Conservation (phyloP, 2,888 invertebrate genomes). For the Eristalinus sepulchralis region DNA sequence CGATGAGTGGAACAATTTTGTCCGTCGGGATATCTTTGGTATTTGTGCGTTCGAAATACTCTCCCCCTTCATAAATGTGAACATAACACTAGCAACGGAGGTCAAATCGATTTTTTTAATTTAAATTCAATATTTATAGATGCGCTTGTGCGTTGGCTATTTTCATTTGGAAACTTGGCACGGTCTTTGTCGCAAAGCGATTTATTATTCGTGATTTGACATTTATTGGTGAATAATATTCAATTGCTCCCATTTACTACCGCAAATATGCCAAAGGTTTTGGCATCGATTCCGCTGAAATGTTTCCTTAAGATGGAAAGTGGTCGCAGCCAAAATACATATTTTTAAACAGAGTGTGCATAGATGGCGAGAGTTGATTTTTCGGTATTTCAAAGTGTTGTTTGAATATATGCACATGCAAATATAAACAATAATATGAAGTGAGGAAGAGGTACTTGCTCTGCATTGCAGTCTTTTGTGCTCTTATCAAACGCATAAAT, state of each 20-base stretch:
- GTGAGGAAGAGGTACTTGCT: too few species aligned
- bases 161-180: slow-evolving; percentile 44
- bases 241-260: slow-evolving; percentile 27
- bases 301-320: background rate
- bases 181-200: slow-evolving; percentile 30
- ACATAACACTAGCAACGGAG: too few species aligned
- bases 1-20: background rate
- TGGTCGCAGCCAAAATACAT: background rate
- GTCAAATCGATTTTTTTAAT: slow-evolving; percentile 26
- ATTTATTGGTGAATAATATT: slow-evolving; percentile 46
- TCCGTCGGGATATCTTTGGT: background rate
- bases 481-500: too few species aligned
- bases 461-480: too few species aligned
- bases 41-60: background rate
- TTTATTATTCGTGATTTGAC: slow-evolving; percentile 44
- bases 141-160: background rate
- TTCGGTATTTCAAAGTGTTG: too few species aligned
- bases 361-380: too few species aligned
- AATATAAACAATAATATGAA: too few species aligned
- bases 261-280: background rate
- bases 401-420: too few species aligned
- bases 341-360: background rate
- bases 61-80: background rate
- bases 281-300: background rate
- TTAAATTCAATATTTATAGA: background rate